Conservation (phyloP, 2,797 vertebrate genomes). For the Uromys caudimaculatus region DNA sequence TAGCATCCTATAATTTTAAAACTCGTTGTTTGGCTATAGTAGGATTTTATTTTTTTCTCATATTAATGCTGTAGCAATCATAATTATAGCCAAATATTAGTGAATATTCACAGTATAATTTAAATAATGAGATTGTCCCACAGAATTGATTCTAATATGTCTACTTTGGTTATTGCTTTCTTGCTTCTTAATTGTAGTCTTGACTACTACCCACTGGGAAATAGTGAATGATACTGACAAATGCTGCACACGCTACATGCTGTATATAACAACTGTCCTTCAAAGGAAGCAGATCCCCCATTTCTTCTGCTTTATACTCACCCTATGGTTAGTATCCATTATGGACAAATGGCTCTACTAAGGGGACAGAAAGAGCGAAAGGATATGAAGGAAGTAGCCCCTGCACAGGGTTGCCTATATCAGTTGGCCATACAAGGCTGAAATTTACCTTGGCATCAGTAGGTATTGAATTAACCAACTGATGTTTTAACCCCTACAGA, state of each 20-base stretch:
- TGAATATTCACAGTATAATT: background rate
- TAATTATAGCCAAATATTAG: background rate
- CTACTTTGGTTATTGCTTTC: background rate
- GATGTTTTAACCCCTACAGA: background rate
- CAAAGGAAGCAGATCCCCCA: background rate
- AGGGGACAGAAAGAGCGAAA: background rate
- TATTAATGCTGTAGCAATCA: background rate
- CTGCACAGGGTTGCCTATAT: background rate
- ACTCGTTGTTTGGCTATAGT: background rate
- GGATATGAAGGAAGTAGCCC: background rate
- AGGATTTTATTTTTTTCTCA: background rate
- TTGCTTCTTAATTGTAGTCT: background rate
- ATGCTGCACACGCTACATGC: background rate
- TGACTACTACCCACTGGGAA: background rate
- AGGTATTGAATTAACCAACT: background rate
- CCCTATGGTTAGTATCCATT: background rate
- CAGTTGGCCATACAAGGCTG: background rate
- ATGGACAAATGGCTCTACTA: background rate
- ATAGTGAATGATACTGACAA: constrained; percentile 15
- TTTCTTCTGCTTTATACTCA: background rate
- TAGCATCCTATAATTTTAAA: background rate
- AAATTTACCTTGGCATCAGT: background rate
- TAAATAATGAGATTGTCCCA: background rate
- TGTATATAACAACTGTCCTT: background rate
- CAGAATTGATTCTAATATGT: background rate